These are phyloP conservation scores for Myiopsitta monachus DNA, from an alignment of 2,113 vertebrate genomes.

Conservation along the genomic window DNA sequence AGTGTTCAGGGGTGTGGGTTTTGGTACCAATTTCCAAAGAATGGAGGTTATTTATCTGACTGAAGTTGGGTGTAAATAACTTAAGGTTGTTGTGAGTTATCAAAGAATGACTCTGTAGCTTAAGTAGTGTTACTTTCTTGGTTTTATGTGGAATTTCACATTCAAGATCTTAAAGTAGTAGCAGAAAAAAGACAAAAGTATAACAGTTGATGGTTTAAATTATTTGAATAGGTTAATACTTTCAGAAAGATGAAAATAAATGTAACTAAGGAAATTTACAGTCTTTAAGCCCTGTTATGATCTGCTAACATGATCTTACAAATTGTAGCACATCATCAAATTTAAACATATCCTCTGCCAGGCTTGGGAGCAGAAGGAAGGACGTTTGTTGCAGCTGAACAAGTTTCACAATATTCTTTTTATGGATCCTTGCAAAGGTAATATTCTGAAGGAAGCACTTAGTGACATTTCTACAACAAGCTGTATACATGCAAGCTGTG, in stretches of 20 bases:
- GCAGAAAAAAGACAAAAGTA: accelerated
- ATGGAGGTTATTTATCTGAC: not conserved
- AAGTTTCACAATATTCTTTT: not conserved
- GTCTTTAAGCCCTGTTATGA: not conserved
- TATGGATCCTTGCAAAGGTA: not conserved
- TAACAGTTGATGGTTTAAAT: not conserved
- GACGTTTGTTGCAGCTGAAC: not conserved
- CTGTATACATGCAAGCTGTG: not conserved
- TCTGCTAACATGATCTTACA: not conserved
- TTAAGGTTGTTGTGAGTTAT: not conserved
- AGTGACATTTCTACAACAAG: not conserved
- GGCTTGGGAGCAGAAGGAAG: not conserved
- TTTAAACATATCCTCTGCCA: not conserved
- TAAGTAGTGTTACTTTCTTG: not conserved
- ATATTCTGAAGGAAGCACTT: not conserved
- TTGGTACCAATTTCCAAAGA: not conserved
- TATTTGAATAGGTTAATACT: not conserved
- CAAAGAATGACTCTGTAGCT: not conserved
- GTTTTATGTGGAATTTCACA: not conserved
- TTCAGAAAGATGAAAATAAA: not conserved
- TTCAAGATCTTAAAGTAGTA: not conserved
- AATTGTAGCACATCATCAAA: not conserved
- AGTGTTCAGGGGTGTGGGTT: not conserved
- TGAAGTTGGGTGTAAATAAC: not conserved
- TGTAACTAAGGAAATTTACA: not conserved